Evolutionary conservation across 2,888 invertebrate genomes (phyloP).

Genomic region (Dicranocentrus wangi): DNA sequence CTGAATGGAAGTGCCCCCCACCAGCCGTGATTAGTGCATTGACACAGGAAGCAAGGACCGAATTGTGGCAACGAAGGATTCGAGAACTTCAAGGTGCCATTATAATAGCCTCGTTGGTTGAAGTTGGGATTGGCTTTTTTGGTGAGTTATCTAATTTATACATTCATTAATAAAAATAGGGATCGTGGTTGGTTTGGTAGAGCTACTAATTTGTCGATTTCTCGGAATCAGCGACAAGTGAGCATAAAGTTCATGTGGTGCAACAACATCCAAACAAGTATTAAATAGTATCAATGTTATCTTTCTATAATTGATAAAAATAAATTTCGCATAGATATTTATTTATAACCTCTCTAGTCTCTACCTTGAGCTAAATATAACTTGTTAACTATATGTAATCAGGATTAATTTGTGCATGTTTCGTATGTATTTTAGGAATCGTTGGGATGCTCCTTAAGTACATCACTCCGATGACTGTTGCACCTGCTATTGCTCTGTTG

Average conservation of each 20-base stretch:
- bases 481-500: slow-evolving; percentile 87
- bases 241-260: too few species aligned
- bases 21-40: slow-evolving; percentile 77
- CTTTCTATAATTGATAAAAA: too few species aligned
- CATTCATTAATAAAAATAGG: neutral
- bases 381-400: too few species aligned
- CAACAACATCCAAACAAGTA: too few species aligned
- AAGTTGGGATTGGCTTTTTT: slow-evolving; percentile 81
- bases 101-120: slow-evolving; percentile 84
- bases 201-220: too few species aligned
- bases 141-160: slow-evolving; percentile 69
- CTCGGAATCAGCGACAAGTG: too few species aligned
- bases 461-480: slow-evolving; percentile 88
- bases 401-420: too few species aligned
- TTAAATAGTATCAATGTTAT: too few species aligned
- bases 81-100: slow-evolving; percentile 88
- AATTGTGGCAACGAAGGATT: slow-evolving; percentile 85
- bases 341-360: too few species aligned
- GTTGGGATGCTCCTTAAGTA: slow-evolving; percentile 84
- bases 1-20: slow-evolving; percentile 80
- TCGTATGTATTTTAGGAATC: slow-evolving; percentile 77
- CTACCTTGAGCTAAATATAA: too few species aligned
- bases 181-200: neutral
- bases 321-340: too few species aligned
- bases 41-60: slow-evolving; percentile 78